phyloP scores from a whole-genome alignment of 2,888 invertebrate genomes.

The Athalia circularis region DNA sequence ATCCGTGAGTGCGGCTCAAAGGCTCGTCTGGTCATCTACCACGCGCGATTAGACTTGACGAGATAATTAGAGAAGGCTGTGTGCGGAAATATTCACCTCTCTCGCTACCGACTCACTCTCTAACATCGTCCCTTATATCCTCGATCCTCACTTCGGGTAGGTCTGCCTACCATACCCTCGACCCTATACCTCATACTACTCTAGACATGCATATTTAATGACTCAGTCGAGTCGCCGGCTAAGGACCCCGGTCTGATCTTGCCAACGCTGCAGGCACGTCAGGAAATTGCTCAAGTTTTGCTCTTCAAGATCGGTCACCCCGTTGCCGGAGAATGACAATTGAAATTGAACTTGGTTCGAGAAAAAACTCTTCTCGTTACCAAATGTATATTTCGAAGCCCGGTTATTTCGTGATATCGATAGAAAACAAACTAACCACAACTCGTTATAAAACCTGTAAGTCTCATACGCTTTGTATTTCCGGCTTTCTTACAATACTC shows the following conservation, averaged over 20 bases:
- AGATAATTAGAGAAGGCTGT: constrained; percentile 71
- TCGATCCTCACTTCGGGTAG: constrained; percentile 50
- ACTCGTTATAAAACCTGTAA: too few relatives aligned
- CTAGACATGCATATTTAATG: constrained; percentile 69
- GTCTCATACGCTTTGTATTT: too few relatives aligned
- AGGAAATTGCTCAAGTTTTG: constrained; percentile 70
- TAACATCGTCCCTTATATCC: constrained; percentile 22
- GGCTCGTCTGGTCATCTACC: constrained; percentile 59
- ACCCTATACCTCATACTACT: neutral
- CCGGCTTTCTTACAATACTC: too few relatives aligned
- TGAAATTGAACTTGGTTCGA: constrained; percentile 58
- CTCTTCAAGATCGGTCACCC: constrained; percentile 33
- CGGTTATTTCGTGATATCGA: neutral
- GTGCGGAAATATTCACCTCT: constrained; percentile 48
- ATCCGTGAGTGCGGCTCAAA: constrained; percentile 59
- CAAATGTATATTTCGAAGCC: neutral
- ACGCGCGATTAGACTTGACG: constrained; percentile 68
- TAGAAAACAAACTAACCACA: too few relatives aligned
- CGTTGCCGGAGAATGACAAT: constrained; percentile 53
- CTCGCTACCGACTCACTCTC: constrained; percentile 40
- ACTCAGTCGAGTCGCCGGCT: constrained; percentile 62
- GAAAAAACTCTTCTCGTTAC: constrained; percentile 31
- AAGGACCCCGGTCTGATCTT: constrained; percentile 38
- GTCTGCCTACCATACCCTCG: constrained; percentile 19
- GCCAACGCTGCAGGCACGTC: constrained; percentile 53